These are phyloP conservation scores for Monochamus saltuarius DNA, from an alignment of 1,140 invertebrate genomes.

Conservation along the genomic window DNA sequence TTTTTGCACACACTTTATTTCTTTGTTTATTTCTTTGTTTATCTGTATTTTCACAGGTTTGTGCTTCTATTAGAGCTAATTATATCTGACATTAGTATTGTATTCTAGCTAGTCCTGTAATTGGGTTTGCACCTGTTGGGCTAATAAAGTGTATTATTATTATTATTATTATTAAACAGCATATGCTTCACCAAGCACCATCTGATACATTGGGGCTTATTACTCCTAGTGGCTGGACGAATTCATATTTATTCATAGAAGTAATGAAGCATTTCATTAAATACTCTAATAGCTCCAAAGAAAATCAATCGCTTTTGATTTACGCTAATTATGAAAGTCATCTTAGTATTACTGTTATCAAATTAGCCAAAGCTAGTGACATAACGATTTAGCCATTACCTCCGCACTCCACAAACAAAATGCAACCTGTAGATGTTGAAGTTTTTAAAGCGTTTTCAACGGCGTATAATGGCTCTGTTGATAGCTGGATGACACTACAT, in stretches of 20 bases:
- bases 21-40: no score
- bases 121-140: no score
- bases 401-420: conserved; percentile 47
- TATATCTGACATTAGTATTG: no score
- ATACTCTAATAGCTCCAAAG: conserved; percentile 42
- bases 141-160: no score
- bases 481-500: conserved; percentile 38
- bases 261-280: conserved; percentile 54
- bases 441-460: conserved; percentile 50
- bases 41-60: no score
- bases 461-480: conserved; percentile 40
- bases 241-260: conserved; percentile 29
- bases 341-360: no score
- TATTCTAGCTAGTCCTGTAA: no score
- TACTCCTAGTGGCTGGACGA: conserved; percentile 27
- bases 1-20: no score
- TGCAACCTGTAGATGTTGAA: conserved; percentile 55
- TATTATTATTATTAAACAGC: no score
- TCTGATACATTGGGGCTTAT: conserved; percentile 49
- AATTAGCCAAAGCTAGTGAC: conserved; percentile 40
- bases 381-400: conserved; percentile 48
- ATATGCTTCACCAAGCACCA: conserved; percentile 46
- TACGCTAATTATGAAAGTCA: no score
- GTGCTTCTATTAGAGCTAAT: no score
- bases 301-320: no score